phyloP scores from a whole-genome alignment of 2,113 vertebrate genomes.

The Tangachromis dhanisi region DNA sequence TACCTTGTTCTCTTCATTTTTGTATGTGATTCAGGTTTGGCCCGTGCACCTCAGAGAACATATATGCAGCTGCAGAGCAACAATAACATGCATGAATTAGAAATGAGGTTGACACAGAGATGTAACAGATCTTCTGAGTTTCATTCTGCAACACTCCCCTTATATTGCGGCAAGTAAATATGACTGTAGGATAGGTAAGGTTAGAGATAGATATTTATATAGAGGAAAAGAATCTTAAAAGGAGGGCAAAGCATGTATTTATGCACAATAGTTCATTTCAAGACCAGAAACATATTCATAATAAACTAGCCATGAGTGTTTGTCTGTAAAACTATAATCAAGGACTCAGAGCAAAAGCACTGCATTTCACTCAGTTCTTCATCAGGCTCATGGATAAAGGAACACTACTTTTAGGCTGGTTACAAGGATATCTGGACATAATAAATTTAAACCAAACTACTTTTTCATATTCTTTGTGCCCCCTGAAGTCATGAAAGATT shows the following conservation, averaged over 20 bases:
- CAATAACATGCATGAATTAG: constrained; percentile 58
- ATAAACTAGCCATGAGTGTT: background rate
- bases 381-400: background rate
- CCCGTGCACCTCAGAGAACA: background rate
- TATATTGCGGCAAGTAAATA: background rate
- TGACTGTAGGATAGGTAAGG: background rate
- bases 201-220: background rate
- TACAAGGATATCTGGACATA: background rate
- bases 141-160: background rate
- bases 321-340: background rate
- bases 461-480: background rate
- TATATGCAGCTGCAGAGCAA: constrained; percentile 2
- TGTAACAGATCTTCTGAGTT: constrained; percentile 23
- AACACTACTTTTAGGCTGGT: background rate
- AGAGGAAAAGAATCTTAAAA: background rate
- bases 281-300: background rate
- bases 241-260: background rate
- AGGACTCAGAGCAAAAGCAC: background rate
- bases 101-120: constrained; percentile 50
- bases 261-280: background rate
- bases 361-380: background rate
- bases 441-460: background rate
- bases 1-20: constrained; percentile 10
- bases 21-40: background rate
- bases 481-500: background rate